These are phyloP conservation scores for Meandrina meandrites DNA, from an alignment of 92 coral and sea anemone genomes.

Conservation along the genomic window DNA sequence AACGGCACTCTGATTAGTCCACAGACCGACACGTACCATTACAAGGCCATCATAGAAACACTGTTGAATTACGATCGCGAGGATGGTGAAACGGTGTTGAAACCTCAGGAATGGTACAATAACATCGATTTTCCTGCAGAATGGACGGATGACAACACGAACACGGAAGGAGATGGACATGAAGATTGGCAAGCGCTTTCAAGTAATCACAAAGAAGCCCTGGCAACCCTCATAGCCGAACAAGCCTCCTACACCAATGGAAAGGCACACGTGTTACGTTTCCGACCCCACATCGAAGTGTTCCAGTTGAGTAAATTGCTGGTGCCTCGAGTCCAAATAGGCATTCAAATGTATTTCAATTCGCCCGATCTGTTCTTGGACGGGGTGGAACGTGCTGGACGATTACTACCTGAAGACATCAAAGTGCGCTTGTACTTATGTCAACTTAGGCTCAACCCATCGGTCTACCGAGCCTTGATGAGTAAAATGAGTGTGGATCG, in stretches of 20 bases:
- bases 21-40: conserved; percentile 30
- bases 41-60: conserved; percentile 24
- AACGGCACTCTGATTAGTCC: conserved; percentile 14
- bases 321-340: too few species aligned
- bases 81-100: conserved; percentile 23
- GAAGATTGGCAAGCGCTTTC: neutral
- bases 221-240: neutral
- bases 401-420: conserved; percentile 4
- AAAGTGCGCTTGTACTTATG: conserved; percentile 12
- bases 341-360: too few species aligned
- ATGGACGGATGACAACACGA: conserved; percentile 10
- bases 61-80: conserved; percentile 19
- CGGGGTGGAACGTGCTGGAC: neutral
- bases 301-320: too few species aligned
- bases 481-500: neutral
- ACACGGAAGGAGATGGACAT: neutral
- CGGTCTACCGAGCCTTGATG: neutral
- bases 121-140: conserved; percentile 2
- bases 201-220: neutral
- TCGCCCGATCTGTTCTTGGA: conserved; percentile 12
- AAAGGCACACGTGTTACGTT: conserved; percentile 5
- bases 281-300: too few species aligned
- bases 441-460: neutral
- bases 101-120: conserved; percentile 12
- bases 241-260: conserved; percentile 6